Evolutionary conservation across 2,113 vertebrate species (phyloP).

Genomic region (Microcebus griseorufus): DNA sequence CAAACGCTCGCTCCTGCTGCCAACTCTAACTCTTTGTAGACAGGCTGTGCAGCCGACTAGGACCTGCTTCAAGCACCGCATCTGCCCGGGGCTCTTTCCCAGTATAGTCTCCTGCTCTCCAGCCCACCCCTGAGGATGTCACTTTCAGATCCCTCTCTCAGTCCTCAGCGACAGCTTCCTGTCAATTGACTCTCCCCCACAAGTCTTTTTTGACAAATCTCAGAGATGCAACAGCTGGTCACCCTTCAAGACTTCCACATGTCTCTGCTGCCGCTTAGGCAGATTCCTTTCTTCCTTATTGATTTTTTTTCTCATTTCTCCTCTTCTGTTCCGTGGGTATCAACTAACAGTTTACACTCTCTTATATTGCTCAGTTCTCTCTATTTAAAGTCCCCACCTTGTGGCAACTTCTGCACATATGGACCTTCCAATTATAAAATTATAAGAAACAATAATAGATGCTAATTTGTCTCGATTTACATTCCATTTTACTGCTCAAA

Average conservation of each 20-base stretch:
- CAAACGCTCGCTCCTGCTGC: conserved; percentile 45
- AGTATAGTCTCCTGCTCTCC: conserved; percentile 65
- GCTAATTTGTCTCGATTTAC: background rate
- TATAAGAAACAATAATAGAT: conserved; percentile 42
- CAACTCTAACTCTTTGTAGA: conserved; percentile 59
- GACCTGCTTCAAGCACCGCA: conserved; percentile 24
- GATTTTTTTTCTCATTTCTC: conserved; percentile 48
- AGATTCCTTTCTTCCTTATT: conserved; percentile 67
- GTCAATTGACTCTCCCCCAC: conserved; percentile 67
- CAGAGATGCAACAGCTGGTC: conserved; percentile 78
- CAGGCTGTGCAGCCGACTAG: conserved; percentile 64
- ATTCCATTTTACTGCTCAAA: conserved; percentile 29
- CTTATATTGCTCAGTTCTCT: conserved; percentile 58
- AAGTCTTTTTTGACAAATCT: conserved; percentile 75
- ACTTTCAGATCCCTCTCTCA: conserved; percentile 20
- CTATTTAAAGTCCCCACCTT: conserved; percentile 55
- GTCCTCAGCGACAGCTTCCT: conserved; percentile 68
- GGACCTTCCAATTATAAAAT: conserved; percentile 49
- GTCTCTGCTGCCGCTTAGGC: conserved; percentile 58
- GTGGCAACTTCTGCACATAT: conserved; percentile 57
- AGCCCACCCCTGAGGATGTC: conserved; percentile 48
- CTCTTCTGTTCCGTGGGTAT: conserved; percentile 56
- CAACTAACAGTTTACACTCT: conserved; percentile 60
- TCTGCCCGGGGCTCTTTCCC: conserved; percentile 77
- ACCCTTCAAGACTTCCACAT: conserved; percentile 79